Evolutionary conservation across 1,140 invertebrate genomes (phyloP).

Genomic region (Conopomorpha cramerella): DNA sequence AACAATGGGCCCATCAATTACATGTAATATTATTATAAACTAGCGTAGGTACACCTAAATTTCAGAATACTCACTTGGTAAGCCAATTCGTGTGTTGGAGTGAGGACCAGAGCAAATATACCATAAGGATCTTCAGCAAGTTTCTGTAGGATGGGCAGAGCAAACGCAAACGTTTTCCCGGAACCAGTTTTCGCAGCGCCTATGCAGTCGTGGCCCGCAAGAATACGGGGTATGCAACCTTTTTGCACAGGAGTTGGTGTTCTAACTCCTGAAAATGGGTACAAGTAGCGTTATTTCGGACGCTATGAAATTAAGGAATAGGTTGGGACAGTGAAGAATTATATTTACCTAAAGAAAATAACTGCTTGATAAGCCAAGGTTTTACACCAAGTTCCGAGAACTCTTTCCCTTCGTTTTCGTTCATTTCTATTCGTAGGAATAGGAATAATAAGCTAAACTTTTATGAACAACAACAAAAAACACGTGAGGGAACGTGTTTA

Average conservation of each 20-base stretch:
- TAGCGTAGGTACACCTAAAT: too few relatives aligned
- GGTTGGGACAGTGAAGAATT: not conserved
- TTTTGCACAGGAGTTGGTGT: slow-evolving; percentile 85
- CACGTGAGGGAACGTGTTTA: too few relatives aligned
- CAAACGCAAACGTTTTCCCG: slow-evolving; percentile 97
- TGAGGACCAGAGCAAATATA: slow-evolving; percentile 93
- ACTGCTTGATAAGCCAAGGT: slow-evolving; percentile 50
- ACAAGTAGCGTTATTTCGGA: slow-evolving; percentile 1
- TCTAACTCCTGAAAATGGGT: slow-evolving; percentile 66
- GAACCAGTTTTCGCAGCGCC: slow-evolving; percentile 97
- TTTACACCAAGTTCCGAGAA: slow-evolving; percentile 45
- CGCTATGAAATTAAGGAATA: not conserved
- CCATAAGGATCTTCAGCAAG: slow-evolving; percentile 91
- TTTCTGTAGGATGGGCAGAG: slow-evolving; percentile 91
- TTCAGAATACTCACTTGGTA: slow-evolving; percentile 63
- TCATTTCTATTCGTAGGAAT: slow-evolving; percentile 14
- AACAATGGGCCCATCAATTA: too few relatives aligned
- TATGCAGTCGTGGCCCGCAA: slow-evolving; percentile 86
- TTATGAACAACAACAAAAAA: too few relatives aligned
- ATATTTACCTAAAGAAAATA: slow-evolving; percentile 36
- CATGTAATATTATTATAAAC: too few relatives aligned
- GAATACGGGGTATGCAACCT: slow-evolving; percentile 80
- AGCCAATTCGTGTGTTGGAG: slow-evolving; percentile 95
- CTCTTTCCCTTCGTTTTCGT: slow-evolving; percentile 27
- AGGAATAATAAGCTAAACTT: too few relatives aligned